phyloP scores from a whole-genome alignment of 2,888 invertebrate species.

The Clostera curtula region DNA sequence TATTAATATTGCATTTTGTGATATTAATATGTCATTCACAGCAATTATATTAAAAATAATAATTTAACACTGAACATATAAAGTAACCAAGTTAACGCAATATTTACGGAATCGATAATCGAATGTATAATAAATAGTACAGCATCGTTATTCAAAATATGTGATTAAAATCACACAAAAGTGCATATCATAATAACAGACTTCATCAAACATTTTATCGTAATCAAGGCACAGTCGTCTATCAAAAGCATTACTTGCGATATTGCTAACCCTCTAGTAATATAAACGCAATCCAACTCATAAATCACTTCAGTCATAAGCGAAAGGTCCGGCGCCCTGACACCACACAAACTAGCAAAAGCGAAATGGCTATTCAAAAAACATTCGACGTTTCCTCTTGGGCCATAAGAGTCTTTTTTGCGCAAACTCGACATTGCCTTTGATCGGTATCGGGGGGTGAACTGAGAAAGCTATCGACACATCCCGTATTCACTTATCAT shows the following conservation, averaged over 20 bases:
- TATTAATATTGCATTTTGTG: too few relatives aligned
- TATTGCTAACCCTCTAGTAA: conserved; percentile 40
- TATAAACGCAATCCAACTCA: conserved; percentile 32
- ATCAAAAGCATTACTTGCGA: conserved; percentile 40
- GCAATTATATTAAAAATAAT: too few relatives aligned
- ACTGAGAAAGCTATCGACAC: conserved; percentile 58
- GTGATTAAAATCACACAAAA: too few relatives aligned
- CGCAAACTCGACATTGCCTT: conserved; percentile 43
- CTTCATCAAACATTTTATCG: too few relatives aligned
- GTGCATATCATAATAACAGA: too few relatives aligned
- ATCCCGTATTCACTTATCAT: conserved; percentile 51
- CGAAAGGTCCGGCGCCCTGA: conserved; percentile 44
- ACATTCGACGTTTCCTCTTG: conserved; percentile 40
- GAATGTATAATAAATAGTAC: too few relatives aligned
- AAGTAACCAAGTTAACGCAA: too few relatives aligned
- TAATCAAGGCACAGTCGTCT: too few relatives aligned
- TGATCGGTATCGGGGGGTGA: conserved; percentile 56
- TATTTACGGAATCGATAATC: too few relatives aligned
- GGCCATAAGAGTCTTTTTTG: conserved; percentile 43
- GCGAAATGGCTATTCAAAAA: conserved; percentile 48
- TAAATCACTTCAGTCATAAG: conserved; percentile 60
- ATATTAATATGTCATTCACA: too few relatives aligned
- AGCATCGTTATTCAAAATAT: too few relatives aligned
- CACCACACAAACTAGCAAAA: conserved; percentile 51
- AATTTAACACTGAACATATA: too few relatives aligned